Evolutionary conservation across 1,140 invertebrate genomes (phyloP).

Genomic region (Reticulitermes speratus): DNA sequence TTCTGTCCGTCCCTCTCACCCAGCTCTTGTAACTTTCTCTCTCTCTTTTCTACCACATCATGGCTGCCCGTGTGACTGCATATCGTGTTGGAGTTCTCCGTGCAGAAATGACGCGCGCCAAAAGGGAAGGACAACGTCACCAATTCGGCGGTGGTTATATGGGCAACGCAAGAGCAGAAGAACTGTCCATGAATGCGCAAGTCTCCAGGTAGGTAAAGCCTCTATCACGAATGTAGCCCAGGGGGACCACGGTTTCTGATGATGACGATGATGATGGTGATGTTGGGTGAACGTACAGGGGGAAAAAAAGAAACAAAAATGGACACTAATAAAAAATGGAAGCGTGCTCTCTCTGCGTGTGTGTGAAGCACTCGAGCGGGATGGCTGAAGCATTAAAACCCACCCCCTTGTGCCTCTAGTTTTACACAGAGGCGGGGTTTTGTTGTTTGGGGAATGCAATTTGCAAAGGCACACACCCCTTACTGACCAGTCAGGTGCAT

Average conservation of each 20-base stretch:
- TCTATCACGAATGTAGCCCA: background rate
- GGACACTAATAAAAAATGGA: constrained; percentile 16
- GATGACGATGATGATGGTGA: background rate
- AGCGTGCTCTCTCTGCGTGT: background rate
- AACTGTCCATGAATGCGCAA: constrained; percentile 23
- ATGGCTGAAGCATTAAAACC: constrained; percentile 2
- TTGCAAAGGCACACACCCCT: background rate
- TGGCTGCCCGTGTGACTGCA: constrained; percentile 2
- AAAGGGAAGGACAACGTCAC: background rate
- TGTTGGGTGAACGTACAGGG: background rate
- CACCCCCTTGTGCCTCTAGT: background rate
- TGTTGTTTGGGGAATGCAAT: constrained; percentile 18
- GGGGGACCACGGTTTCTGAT: background rate
- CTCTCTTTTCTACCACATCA: constrained; percentile 12
- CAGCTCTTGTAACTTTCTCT: background rate
- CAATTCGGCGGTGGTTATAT: background rate
- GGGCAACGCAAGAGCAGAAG: constrained; percentile 22
- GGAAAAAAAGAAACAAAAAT: background rate
- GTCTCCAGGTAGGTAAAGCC: constrained; percentile 20
- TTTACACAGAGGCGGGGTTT: constrained; percentile 10
- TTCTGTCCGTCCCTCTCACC: background rate
- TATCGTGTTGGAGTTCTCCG: background rate
- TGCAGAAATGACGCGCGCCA: background rate
- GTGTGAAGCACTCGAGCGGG: background rate
- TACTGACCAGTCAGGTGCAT: background rate